These are phyloP conservation scores for Monoplex corrugatus DNA, from an alignment of 2,888 invertebrate genomes.

Conservation along the genomic window DNA sequence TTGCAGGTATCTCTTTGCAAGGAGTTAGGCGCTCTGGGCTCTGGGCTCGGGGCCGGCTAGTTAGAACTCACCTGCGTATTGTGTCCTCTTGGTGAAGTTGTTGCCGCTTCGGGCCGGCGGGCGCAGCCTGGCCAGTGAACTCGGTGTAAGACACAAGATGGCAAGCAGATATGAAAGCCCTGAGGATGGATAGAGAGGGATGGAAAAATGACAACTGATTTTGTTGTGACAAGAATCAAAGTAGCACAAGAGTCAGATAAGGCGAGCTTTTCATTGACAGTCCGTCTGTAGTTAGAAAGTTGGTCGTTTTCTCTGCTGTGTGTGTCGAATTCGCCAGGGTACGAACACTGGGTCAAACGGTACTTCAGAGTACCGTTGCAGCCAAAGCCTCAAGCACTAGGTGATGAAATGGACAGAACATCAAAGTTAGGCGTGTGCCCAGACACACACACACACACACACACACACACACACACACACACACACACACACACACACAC, in stretches of 20 bases:
- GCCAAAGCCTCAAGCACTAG: background rate
- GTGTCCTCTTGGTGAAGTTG: background rate
- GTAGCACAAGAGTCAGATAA: background rate
- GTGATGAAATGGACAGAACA: background rate
- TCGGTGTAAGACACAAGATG: constrained; percentile 4
- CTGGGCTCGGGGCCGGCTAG: background rate
- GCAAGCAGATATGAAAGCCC: background rate
- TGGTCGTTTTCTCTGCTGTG: background rate
- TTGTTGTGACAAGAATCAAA: constrained; percentile 37
- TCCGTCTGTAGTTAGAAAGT: background rate
- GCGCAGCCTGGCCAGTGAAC: background rate
- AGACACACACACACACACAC: too few species aligned
- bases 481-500: too few species aligned
- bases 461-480: too few species aligned
- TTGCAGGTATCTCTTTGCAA: background rate
- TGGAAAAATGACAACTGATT: background rate
- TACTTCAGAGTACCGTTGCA: background rate
- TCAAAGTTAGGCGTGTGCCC: background rate
- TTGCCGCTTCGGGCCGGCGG: background rate
- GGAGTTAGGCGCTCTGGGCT: background rate
- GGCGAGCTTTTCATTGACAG: constrained; percentile 19
- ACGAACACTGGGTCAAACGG: background rate
- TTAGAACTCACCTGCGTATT: background rate
- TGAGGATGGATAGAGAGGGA: background rate
- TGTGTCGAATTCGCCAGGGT: too few species aligned